Percentiles rank a stretch among this genome's conserved stretches.
Evolutionary conservation across 1,140 invertebrate genomes (phyloP).

Genomic region (Hypothenemus hampei): DNA sequence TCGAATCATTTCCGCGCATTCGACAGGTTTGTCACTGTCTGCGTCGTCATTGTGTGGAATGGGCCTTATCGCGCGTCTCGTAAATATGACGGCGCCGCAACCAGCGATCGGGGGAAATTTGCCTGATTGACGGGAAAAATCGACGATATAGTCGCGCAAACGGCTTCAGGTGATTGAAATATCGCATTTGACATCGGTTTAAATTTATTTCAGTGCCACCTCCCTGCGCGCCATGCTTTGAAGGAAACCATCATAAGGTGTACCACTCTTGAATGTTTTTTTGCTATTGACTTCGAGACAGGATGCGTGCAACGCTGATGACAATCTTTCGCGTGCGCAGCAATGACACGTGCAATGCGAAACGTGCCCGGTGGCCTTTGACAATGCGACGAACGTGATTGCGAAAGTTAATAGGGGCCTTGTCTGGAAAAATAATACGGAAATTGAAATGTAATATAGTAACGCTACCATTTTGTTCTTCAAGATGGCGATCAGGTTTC

Average conservation of each 20-base stretch:
- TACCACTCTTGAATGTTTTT: too few species aligned
- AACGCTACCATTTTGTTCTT: too few species aligned
- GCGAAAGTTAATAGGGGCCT: slow-evolving; percentile 1
- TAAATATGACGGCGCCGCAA: slow-evolving; percentile 17
- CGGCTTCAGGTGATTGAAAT: slow-evolving; percentile 8
- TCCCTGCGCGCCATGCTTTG: too few species aligned
- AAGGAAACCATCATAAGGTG: too few species aligned
- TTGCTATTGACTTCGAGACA: not conserved
- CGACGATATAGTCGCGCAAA: slow-evolving; percentile 5
- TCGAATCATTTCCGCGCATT: slow-evolving; percentile 28
- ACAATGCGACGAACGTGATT: not conserved
- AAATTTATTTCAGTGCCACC: not conserved
- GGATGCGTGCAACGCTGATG: too few species aligned
- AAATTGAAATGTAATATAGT: too few species aligned
- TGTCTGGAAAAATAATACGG: too few species aligned
- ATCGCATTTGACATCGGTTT: not conserved
- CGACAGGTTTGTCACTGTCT: slow-evolving; percentile 30
- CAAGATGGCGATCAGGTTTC: too few species aligned
- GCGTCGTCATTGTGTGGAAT: slow-evolving; percentile 18
- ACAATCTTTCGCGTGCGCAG: not conserved
- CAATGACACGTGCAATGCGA: not conserved
- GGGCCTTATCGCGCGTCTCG: slow-evolving; percentile 25
- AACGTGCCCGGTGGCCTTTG: slow-evolving; percentile 1
- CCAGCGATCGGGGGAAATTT: slow-evolving; percentile 23
- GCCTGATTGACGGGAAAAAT: slow-evolving; percentile 26